A percentile compares a stretch with the other conserved stretches of the same genome.
phyloP scores from a whole-genome alignment of 2,113 vertebrate genomes.

The Felis chaus region DNA sequence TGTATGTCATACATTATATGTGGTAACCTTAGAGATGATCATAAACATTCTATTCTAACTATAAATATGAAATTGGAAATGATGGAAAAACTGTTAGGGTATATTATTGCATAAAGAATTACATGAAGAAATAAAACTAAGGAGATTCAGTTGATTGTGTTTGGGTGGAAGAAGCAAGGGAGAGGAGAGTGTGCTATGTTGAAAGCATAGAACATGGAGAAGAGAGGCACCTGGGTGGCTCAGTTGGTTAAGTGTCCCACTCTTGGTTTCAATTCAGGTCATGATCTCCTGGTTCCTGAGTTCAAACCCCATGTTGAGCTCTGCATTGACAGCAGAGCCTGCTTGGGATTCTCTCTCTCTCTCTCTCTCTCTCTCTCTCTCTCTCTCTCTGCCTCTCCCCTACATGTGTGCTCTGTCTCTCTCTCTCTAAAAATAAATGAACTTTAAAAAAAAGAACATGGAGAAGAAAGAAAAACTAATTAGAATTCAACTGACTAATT shows the following conservation, averaged over 20 bases:
- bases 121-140: neutral
- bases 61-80: constrained; percentile 30
- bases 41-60: neutral
- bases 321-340: no score
- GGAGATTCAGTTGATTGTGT: neutral
- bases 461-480: neutral
- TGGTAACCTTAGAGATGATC: constrained; percentile 22
- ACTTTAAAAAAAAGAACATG: no score
- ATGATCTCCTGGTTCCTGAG: no score
- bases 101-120: neutral
- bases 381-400: no score
- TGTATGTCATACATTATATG: neutral
- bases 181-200: neutral
- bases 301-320: no score
- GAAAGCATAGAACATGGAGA: neutral
- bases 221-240: no score
- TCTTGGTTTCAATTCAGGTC: no score
- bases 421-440: no score
- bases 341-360: no score
- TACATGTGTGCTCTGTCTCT: no score
- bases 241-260: no score
- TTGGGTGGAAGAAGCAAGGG: neutral
- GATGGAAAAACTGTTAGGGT: neutral
- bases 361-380: no score
- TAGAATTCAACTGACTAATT: neutral